Base-by-base conservation (phyloP, 2,797 vertebrate genomes). In the Anableps anableps region DNA sequence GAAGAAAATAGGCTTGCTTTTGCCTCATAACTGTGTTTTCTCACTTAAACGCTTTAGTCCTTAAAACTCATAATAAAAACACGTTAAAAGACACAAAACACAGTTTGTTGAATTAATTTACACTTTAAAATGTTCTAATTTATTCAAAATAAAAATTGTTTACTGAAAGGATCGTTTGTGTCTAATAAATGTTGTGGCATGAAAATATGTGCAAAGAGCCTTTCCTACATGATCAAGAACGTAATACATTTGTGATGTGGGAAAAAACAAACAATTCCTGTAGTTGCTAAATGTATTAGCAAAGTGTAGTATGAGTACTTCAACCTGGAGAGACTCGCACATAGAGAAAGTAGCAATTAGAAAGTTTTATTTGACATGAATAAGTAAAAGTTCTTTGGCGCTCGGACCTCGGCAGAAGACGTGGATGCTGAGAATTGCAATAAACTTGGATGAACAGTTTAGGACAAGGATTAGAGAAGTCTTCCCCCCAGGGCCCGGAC, bases 11-110 rank as follows among this genome's bases (percentile, higher is more conserved):
- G 13, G 0, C 21, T 76, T 21, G 31, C 75, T 80, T 74, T 80
- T 76, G 31, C 77, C 72, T 1, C 60, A 77, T 50, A 80, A 5
- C 50, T 80, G 53, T 85, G 29, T 62, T 76, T 53, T 79, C 8
- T 77, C 50, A 75, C 17, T 19, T 7, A 43, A 66, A 43, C 77
- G 53, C 11, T 80, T 11, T 51, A 45, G 29, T 76, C 34, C 83
- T 77, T 19, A 7, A n/a, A 80, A 79, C 1, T 66, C 2, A 16
- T 7, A 36, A 71, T 29, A 62, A 58, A 80, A 68, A 88, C 75
- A 6, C 16, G 64, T 55, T 71, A 11, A 72, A 21, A 51, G 5
- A 29, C 2, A 60, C 36, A 72, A 55, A 75, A 76, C 16, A 74
- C 4, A 2, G 0, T 76, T 17, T 76, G 66, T 73, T 85, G 13